Conservation (phyloP, 2,888 invertebrate species). For the Lycocerus yunnanus region DNA sequence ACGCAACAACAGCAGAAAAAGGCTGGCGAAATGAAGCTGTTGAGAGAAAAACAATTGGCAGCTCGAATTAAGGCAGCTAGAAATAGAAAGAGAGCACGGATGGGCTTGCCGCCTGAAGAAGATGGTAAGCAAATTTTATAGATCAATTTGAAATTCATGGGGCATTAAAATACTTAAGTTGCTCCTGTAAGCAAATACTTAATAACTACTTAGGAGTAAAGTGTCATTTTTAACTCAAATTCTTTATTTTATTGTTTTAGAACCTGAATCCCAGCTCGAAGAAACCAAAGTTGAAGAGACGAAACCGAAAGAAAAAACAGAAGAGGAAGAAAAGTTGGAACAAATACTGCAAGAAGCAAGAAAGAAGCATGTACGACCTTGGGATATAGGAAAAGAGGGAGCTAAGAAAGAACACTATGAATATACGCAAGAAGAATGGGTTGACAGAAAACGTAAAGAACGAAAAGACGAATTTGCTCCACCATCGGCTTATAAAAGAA, state of each 20-base stretch:
- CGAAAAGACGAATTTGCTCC: conserved; percentile 82
- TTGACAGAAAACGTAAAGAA: conserved; percentile 73
- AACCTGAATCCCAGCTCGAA: conserved; percentile 8
- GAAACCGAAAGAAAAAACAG: conserved; percentile 39
- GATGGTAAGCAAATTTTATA: conserved; percentile 15
- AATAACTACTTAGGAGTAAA: too few relatives aligned
- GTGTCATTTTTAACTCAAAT: too few relatives aligned
- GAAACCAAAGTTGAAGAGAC: conserved; percentile 48
- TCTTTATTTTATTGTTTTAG: conserved; percentile 11
- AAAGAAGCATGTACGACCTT: conserved; percentile 66
- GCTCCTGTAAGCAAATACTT: too few relatives aligned
- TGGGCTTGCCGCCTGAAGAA: conserved; percentile 69
- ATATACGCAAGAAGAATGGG: conserved; percentile 78
- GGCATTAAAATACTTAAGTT: too few relatives aligned
- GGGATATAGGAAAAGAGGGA: conserved; percentile 75
- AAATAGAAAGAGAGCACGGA: conserved; percentile 72
- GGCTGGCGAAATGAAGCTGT: conserved; percentile 63
- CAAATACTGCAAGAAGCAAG: conserved; percentile 59
- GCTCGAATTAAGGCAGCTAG: conserved; percentile 74
- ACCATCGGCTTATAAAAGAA: conserved; percentile 45
- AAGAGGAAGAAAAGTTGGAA: conserved; percentile 55
- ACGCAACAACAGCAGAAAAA: conserved; percentile 71
- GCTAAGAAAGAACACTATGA: conserved; percentile 58
- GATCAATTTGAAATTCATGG: too few relatives aligned
- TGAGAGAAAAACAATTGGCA: conserved; percentile 69